Evolutionary conservation across 2,888 invertebrate genomes (phyloP).

Genomic region (Axea sp.): DNA sequence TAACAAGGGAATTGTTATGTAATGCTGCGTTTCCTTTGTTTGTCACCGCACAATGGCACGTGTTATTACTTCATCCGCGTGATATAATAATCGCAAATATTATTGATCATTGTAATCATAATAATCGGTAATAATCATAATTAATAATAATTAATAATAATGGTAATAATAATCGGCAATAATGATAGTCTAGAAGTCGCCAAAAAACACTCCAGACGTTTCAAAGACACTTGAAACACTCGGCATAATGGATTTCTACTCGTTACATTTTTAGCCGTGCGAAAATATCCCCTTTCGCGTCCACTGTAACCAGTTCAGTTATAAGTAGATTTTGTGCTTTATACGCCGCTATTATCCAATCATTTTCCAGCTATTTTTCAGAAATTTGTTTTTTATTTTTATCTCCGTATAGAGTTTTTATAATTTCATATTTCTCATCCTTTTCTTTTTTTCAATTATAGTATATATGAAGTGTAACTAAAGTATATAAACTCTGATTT

Average conservation of each 20-base stretch:
- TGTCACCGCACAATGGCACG: slow-evolving; percentile 77
- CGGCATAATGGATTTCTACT: slow-evolving; percentile 68
- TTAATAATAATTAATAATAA: slow-evolving; percentile 53
- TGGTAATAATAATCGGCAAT: slow-evolving; percentile 54
- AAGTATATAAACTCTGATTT: slow-evolving; percentile 77
- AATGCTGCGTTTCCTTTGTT: slow-evolving; percentile 70
- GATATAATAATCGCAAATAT: slow-evolving; percentile 59
- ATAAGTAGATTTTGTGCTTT: slow-evolving; percentile 72
- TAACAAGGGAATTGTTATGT: slow-evolving; percentile 74
- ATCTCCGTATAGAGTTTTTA: slow-evolving; percentile 11
- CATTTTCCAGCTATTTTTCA: slow-evolving; percentile 19
- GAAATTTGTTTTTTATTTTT: slow-evolving; percentile 37
- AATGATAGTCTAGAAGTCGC: slow-evolving; percentile 67
- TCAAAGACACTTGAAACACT: slow-evolving; percentile 65
- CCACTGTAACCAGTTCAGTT: slow-evolving; percentile 54
- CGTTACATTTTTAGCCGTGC: slow-evolving; percentile 65
- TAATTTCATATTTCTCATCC: slow-evolving; percentile 1
- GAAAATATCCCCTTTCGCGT: slow-evolving; percentile 46
- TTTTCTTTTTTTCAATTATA: slow-evolving; percentile 54
- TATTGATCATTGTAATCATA: slow-evolving; percentile 50
- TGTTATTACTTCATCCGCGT: slow-evolving; percentile 67
- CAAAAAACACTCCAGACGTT: slow-evolving; percentile 66
- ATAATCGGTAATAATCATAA: slow-evolving; percentile 55
- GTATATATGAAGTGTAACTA: slow-evolving; percentile 75
- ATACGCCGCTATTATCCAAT: slow-evolving; percentile 67